A percentile compares a stretch with the other conserved stretches of the same genome.
These are phyloP conservation scores for Sprattus sprattus DNA, from an alignment of 2,113 vertebrate species.

Conservation along the genomic window DNA sequence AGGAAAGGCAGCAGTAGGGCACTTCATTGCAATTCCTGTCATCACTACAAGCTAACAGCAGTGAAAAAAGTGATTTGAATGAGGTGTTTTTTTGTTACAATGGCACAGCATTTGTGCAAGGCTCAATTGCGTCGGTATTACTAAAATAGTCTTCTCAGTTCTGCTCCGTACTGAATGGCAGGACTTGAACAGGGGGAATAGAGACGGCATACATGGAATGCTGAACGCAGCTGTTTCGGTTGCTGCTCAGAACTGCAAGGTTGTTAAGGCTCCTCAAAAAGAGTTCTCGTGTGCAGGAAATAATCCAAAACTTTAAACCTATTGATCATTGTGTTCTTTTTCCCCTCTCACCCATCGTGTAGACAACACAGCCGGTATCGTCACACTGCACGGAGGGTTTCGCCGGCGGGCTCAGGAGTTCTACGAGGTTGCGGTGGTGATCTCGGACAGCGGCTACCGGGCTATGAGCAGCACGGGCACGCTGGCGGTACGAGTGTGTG, in stretches of 20 bases:
- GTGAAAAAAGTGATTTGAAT: not conserved
- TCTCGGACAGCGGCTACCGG: constrained; percentile 92
- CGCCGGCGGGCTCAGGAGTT: constrained; percentile 87
- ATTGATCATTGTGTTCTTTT: not conserved
- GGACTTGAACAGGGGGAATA: not conserved
- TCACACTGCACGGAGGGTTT: constrained; percentile 84
- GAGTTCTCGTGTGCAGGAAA: not conserved
- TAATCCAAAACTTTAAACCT: not conserved
- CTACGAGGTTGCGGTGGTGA: constrained; percentile 85
- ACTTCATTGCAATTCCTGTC: not conserved
- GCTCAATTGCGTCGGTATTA: not conserved
- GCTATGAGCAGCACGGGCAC: constrained; percentile 93
- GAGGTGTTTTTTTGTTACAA: not conserved
- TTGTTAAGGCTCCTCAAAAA: not conserved
- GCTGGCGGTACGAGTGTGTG: constrained; percentile 90
- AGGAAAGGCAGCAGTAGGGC: not conserved
- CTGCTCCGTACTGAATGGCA: not conserved
- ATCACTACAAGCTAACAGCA: not conserved
- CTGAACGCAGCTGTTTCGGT: not conserved
- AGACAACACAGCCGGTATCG: constrained; percentile 96
- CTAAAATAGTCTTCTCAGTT: not conserved
- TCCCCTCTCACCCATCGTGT: constrained; percentile 44
- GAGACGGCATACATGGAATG: not conserved
- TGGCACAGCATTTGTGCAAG: not conserved
- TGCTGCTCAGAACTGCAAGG: not conserved